Evolutionary conservation across 2,113 vertebrate genomes (phyloP), one percentile per base, ranked within the genome.

Genomic region (Micronycteris hirsuta): DNA sequence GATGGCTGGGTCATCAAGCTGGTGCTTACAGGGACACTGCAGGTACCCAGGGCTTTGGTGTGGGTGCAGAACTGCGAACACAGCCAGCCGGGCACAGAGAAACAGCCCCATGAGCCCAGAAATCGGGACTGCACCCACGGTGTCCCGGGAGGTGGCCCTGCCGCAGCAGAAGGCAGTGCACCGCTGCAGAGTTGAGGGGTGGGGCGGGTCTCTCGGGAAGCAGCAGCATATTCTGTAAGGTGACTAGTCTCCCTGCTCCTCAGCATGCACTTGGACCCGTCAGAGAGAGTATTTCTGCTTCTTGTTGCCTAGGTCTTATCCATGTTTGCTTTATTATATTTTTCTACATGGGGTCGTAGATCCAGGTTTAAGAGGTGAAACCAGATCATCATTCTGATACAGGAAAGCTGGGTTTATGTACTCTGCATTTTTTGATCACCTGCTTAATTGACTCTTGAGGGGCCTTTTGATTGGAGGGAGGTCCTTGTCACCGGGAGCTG

Each of bases 171-270:
- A 95, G 91, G 89, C 58, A 67, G 7, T 86, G 76, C 43, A 43
- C 43, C 43, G 68, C 93, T 97, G 91, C 84, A 65, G 94, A 92
- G 90, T 10, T 83, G 84, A 84, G 92, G 87, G 52, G 52, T 70
- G 0, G 76, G 38, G 47, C 67, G 47, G 82, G 89, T 89, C 93
- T 89, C 67, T 91, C 19, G 26, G 33, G 86, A 97, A 90, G 92
- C 78, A 92, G 95, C 58, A 93, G 81, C 92, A 17, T 12, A 0
- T 73, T 83, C 41, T 52, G 70, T 36, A 28, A 86, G 89, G 81
- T 86, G 81, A 58, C 67, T 20, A 1, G 22, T 78, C 81, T 88
- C 31, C 54, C 73, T 92, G 80, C 82, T 41, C 92, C 65, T 0
- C 54, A 71, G 6, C 47, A 26, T 61, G 88, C 93, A 56, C 90